Base-by-base conservation (phyloP, 2,797 vertebrate species). In the Sebastes taczanowskii region DNA sequence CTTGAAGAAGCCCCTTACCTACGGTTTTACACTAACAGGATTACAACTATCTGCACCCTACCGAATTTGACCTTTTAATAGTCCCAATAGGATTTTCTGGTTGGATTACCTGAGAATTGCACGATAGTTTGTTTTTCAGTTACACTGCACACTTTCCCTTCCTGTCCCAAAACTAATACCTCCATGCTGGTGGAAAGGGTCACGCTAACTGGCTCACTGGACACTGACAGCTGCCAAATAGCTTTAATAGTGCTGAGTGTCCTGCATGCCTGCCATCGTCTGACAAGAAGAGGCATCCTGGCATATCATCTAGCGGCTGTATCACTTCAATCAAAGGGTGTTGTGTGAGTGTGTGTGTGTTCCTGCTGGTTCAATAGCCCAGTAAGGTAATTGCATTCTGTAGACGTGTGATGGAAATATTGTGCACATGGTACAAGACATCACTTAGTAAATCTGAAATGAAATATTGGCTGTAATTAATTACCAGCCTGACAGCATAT, bases 381-480 rank as follows among this genome's bases (percentile, higher is more conserved):
- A 61, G 65, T 46, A 49, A 59, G 69, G 18, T 81, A 84, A 91
- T 68, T 81, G 72, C 34, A 78, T 81, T 89, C 42, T 65, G 46
- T 74, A 74, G 62, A 84, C 62, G 71, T 71, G 74, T 68, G 56
- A 84, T 34, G 64, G 63, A 56, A 84, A 80, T 75, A 59, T 49
- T 72, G 71, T 76, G 55, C 63, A 77, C 72, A 91, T 71, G 61
- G 9, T 18, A 77, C 61, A 77, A 82, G 77, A 83, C 52, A 79
- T 30, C 29, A 80, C 66, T 82, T 69, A 22, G 72, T 76, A 38
- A 78, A 85, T 83, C 23, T 67, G 25, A 87, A 84, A 77, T 80
- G 49, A 85, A 82, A 87, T 58, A 78, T 73, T 49, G 69, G 20
- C 59, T 52, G 76, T 72, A 81, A 89, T 89, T 71, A 82, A 89